phyloP scores from a whole-genome alignment of 2,888 invertebrate genomes.

The Zonitis immaculata region DNA sequence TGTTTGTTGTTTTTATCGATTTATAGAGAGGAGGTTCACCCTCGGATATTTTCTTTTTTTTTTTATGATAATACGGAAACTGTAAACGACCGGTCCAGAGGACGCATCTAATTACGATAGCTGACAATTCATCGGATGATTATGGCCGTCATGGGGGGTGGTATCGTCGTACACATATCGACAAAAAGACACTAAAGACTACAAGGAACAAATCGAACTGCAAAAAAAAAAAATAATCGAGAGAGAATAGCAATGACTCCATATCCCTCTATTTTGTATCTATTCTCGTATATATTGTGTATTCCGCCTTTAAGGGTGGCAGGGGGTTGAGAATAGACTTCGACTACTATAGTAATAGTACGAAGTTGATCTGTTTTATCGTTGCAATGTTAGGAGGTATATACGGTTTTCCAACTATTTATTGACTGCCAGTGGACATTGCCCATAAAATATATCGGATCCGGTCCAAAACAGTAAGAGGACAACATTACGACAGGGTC shows the following conservation, averaged over 20 bases:
- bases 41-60: no score
- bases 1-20: background rate
- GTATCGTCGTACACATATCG: background rate
- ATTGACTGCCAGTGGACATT: constrained; percentile 50
- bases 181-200: constrained; percentile 7
- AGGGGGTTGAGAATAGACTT: no score
- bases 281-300: constrained; percentile 41
- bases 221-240: background rate
- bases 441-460: constrained; percentile 51
- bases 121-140: constrained; percentile 38
- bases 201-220: no score
- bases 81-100: constrained; percentile 27
- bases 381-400: constrained; percentile 36
- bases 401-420: constrained; percentile 46
- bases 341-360: no score
- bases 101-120: constrained; percentile 41
- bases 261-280: constrained; percentile 10
- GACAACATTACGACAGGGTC: constrained; percentile 35
- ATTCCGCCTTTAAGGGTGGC: constrained; percentile 44
- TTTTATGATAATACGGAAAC: constrained; percentile 18
- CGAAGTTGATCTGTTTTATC: constrained; percentile 37
- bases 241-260: background rate
- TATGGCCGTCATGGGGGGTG: constrained; percentile 33
- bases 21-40: no score
- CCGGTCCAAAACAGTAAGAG: constrained; percentile 39